Evolutionary conservation across 2,113 vertebrate genomes (phyloP), one percentile per base, ranked within the genome.

Genomic region (Colossoma macropomum): DNA sequence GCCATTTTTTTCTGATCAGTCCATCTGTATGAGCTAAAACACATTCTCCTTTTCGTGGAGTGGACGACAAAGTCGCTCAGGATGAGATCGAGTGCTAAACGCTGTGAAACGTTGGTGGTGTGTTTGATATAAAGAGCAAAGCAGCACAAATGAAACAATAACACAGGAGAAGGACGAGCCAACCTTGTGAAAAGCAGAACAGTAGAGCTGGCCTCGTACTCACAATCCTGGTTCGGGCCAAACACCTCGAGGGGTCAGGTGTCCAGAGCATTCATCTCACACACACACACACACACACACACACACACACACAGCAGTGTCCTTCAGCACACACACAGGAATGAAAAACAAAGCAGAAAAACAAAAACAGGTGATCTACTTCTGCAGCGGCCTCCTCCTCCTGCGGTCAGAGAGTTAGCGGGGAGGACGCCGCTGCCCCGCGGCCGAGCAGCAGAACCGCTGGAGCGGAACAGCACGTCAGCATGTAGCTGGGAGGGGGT

Each of bases 261-360:
- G 76, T 84, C 87, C 52, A 69, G 52, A 65, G 60, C 19, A 82
- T 85, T 86, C 65, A 88, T 77, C 50, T 54, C 80, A 68, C 52
- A 17, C 13, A 17, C 17, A 74, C 75, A 56, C 27, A 28, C 52
- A 63, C 34, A 80, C 25, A 66, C 71, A 30, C 75, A 59, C 60
- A 34, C 25, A 65, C 65, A 70, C 28, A 32, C 63, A 32, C 60
- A n/a, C 66, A 63, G 28, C 10, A 68, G n/a, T 68, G 86, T 75
- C 86, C 84, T 87, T 84, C 83, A 86, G 45, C 80, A 80, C 48
- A 54, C 79, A 89, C 81, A 73, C 77, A 66, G 30, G 59, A 84
- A 80, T 21, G 41, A 65, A 79, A 52, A 85, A 63, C 74, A 77
- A 65, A 77, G 81, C 50, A 19, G 71, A 60, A 74, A 84, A 75